Base-by-base conservation (phyloP, 53 echinoderm and acorn worm species). In the Paelopatides confundens region DNA sequence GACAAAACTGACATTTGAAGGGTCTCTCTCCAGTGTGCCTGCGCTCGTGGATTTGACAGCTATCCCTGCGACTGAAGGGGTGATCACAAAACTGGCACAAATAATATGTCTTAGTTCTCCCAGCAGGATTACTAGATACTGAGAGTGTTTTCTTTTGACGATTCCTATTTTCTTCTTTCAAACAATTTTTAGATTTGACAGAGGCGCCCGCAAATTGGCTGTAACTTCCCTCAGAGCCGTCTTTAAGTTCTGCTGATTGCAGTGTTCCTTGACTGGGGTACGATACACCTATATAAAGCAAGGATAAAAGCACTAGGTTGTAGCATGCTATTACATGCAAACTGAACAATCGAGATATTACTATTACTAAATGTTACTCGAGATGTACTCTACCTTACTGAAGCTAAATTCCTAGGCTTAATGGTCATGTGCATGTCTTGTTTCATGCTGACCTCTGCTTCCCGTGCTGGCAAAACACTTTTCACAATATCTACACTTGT, bases 1-100 rank as follows among this genome's bases (percentile, higher is more conserved):
- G 90, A 52, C 90, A 90, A 46, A 90, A 90, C 27, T 66, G 74
- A 50, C 90, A 90, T 51, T 90, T 40, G 48, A 71, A 76, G n/a
- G 90, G 90, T 66, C 85, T 90, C 48, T 90, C 90, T 34, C 37
- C 76, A 0, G 67, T 85, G 43, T 90, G 90, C 3, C 85, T 85
- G 8, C 90, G 63, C 82, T 77, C 46, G 65, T 90, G 90, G 27
- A 18, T 39, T 46, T 74, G 23, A 26, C 74, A 74, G 29, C 39
- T 74, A 35, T 39, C 26, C 14, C 46, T 74, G 13, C 14, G 27
- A 2, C 17, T 74, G 28, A 74, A 74, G 27, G 37, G 46, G 13
- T 40, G 74, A 9, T 36, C 74, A 39, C 74, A 74, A 46, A 39
- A 74, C 28, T 39, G 74, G 29, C 74, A 74, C 0, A 58, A 15